phyloP scores from a whole-genome alignment of 2,113 vertebrate species.

The Illadopsis cleaveri region DNA sequence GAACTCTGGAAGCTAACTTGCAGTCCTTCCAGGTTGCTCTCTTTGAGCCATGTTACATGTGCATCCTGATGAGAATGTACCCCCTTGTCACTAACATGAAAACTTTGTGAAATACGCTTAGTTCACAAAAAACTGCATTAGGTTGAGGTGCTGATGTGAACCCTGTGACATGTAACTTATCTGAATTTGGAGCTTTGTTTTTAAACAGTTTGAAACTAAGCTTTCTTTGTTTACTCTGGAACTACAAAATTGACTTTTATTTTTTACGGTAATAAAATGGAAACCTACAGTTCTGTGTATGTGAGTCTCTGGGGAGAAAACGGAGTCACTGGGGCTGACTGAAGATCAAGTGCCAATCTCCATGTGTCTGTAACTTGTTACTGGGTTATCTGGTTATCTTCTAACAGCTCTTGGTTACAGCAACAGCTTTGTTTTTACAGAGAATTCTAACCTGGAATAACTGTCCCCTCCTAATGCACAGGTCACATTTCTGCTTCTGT shows the following conservation, averaged over 20 bases:
- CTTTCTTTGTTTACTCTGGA: constrained; percentile 56
- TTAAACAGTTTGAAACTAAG: constrained; percentile 49
- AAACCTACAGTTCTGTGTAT: not conserved
- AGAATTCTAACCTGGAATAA: not conserved
- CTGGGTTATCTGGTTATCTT: not conserved
- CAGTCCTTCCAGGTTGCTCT: constrained; percentile 15
- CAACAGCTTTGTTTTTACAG: not conserved
- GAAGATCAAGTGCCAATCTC: constrained; percentile 11
- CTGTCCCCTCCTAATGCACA: not conserved
- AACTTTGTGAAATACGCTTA: not conserved
- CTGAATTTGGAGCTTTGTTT: constrained; percentile 8
- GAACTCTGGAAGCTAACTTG: not conserved
- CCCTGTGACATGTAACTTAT: not conserved
- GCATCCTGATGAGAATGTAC: constrained; percentile 18
- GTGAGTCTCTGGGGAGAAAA: constrained; percentile 42
- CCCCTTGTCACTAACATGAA: not conserved
- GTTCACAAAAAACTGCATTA: constrained; percentile 25
- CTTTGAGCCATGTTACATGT: not conserved
- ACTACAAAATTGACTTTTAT: constrained; percentile 18
- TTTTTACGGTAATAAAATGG: constrained; percentile 56
- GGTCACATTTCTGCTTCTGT: not conserved
- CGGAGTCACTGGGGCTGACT: not conserved
- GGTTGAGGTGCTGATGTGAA: constrained; percentile 29
- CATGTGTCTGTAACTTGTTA: not conserved
- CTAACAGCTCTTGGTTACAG: not conserved